Evolutionary conservation across 2,113 vertebrate genomes (phyloP).

Genomic region (Phasianus colchicus): DNA sequence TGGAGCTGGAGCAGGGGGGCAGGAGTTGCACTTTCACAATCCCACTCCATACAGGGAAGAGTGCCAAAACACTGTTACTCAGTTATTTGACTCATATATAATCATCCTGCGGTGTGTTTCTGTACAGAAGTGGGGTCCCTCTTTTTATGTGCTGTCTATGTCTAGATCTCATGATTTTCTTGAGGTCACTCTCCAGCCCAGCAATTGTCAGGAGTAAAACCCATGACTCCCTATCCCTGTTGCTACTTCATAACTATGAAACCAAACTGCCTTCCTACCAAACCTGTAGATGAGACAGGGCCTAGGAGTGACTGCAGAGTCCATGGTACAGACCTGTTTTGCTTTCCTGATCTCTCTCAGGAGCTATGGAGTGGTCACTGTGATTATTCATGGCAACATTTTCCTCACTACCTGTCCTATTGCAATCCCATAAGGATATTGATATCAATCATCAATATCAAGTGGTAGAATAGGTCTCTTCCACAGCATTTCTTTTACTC

Average conservation of each 20-base stretch:
- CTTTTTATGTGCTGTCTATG: background rate
- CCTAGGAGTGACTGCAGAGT: accelerated
- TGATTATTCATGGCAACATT: background rate
- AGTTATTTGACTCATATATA: background rate
- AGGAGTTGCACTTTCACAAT: background rate
- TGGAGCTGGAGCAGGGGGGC: background rate
- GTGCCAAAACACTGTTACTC: background rate
- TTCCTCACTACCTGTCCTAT: background rate
- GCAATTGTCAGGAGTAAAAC: background rate
- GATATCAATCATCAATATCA: background rate
- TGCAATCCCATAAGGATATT: accelerated
- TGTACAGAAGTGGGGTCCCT: background rate
- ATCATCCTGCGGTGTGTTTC: background rate
- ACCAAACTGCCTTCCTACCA: background rate
- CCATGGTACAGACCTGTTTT: accelerated
- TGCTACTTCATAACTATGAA: background rate
- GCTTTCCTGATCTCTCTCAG: background rate
- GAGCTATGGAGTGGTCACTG: background rate
- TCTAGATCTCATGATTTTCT: background rate
- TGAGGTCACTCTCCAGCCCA: background rate
- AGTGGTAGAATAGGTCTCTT: background rate
- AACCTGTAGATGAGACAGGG: background rate
- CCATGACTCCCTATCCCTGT: background rate
- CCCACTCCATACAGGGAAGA: background rate
- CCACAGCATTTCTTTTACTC: background rate